Conservation (phyloP, 1,140 invertebrate species). For the Conus betulinus region DNA sequence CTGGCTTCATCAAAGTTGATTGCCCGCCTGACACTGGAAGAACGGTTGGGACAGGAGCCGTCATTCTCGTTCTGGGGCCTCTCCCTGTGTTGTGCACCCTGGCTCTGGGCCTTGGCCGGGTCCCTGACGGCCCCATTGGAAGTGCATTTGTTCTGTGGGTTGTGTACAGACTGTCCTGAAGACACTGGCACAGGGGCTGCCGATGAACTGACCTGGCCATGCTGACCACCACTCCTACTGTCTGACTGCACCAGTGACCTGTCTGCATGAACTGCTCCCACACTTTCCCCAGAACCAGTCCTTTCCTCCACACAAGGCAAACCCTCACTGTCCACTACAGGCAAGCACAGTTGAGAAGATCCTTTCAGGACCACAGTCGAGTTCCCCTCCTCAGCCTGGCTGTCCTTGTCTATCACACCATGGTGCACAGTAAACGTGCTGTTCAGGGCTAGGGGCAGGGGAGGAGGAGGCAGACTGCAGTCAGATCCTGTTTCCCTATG, state of each 20-base stretch:
- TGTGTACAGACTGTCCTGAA: too few species aligned
- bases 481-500: not conserved
- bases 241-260: not conserved
- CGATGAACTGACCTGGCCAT: too few species aligned
- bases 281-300: not conserved
- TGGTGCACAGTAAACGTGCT: constrained; percentile 1
- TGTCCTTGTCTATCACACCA: not conserved
- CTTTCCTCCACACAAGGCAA: not conserved
- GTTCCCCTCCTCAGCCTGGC: not conserved
- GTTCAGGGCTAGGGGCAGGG: not conserved
- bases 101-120: too few species aligned
- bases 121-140: too few species aligned
- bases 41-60: not conserved
- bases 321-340: not conserved
- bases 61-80: constrained; percentile 4
- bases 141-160: too few species aligned
- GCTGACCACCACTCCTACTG: too few species aligned
- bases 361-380: not conserved
- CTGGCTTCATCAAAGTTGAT: constrained; percentile 21
- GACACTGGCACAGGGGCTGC: too few species aligned
- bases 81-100: too few species aligned
- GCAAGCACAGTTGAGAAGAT: not conserved
- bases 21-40: not conserved
- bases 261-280: not conserved
- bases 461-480: not conserved